Conservation (phyloP, 23 tunicate species). For the Diplosoma virens region DNA sequence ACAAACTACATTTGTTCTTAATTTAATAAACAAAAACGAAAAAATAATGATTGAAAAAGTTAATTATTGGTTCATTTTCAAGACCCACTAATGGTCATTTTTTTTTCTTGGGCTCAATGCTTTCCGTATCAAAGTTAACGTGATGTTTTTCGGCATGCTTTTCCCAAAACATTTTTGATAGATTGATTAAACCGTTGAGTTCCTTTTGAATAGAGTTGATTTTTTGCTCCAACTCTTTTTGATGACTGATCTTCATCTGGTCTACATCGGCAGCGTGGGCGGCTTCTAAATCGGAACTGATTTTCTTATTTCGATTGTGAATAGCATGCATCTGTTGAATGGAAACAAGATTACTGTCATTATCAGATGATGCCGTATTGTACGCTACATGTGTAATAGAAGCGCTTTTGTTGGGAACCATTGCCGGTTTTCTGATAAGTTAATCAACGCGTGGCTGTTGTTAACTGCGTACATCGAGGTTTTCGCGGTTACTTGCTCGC, state of each 20-base stretch:
- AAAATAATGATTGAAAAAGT: no score
- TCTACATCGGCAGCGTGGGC: conserved; percentile 74
- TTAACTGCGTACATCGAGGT: no score
- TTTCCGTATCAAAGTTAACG: conserved; percentile 3
- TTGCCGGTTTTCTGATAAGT: no score
- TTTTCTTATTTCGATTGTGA: conserved; percentile 31
- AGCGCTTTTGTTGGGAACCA: no score
- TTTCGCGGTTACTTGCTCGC: no score
- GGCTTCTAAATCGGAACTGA: conserved; percentile 48
- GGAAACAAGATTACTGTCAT: neutral
- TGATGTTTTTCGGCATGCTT: conserved; percentile 69
- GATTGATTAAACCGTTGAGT: conserved; percentile 42
- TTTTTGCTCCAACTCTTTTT: conserved; percentile 66
- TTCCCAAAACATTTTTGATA: conserved; percentile 84
- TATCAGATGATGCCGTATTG: neutral
- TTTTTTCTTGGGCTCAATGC: no score
- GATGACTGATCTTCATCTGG: conserved; percentile 58
- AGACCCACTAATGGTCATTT: no score
- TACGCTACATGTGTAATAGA: neutral
- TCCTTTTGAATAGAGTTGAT: conserved; percentile 62
- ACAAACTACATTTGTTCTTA: no score
- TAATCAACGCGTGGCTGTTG: no score
- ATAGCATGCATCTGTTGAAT: conserved; percentile 65
- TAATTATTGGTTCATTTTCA: no score
- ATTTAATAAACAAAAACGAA: no score